Percentiles rank a stretch among this genome's conserved stretches.
phyloP scores from a whole-genome alignment of 2,888 invertebrate species.

The Torymus aiolomorphi region DNA sequence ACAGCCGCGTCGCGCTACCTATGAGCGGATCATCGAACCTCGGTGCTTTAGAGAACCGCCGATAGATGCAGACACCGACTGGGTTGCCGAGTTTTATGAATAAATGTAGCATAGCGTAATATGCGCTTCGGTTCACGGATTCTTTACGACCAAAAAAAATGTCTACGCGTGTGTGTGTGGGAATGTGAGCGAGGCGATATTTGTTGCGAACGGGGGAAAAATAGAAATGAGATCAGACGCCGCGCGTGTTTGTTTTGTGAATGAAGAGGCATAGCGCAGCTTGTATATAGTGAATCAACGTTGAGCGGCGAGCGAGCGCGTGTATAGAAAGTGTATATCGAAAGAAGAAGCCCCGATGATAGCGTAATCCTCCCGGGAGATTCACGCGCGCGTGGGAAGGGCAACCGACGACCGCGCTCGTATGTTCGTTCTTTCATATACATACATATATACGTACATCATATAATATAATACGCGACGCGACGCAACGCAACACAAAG shows the following conservation, averaged over 20 bases:
- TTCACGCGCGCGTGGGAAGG: slow-evolving; percentile 51
- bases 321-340: slow-evolving; percentile 14
- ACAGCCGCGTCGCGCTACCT: slow-evolving; percentile 51
- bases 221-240: not conserved
- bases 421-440: not conserved
- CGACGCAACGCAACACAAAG: too few species aligned
- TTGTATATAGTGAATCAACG: not conserved
- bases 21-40: slow-evolving; percentile 48
- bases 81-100: too few species aligned
- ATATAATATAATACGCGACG: too few species aligned
- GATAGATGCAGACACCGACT: slow-evolving; percentile 55
- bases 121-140: too few species aligned
- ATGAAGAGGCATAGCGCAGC: not conserved
- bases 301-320: not conserved
- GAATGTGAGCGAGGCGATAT: too few species aligned
- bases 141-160: too few species aligned
- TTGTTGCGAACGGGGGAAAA: not conserved
- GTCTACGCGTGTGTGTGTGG: too few species aligned
- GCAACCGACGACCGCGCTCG: slow-evolving; percentile 12
- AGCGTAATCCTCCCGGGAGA: slow-evolving; percentile 26
- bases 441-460: too few species aligned
- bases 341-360: slow-evolving; percentile 35
- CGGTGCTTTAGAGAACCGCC: slow-evolving; percentile 21
- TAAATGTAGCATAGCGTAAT: too few species aligned
- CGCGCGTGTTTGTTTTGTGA: not conserved